Conservation (phyloP, 2,888 invertebrate species). For the Pyrochroa serraticornis region DNA sequence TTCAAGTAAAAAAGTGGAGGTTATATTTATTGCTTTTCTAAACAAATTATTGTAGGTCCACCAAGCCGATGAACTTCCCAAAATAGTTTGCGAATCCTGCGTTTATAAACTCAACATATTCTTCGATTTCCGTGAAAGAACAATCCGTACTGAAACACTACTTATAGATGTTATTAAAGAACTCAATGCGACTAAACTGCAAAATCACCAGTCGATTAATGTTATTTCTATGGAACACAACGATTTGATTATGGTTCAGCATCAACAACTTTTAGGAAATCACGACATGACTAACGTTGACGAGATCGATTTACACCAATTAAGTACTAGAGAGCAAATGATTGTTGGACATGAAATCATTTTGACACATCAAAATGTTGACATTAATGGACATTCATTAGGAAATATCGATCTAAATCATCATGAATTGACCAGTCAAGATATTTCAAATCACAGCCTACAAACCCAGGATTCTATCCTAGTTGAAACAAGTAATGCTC, state of each 20-base stretch:
- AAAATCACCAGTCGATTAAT: conserved; percentile 28
- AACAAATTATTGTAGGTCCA: conserved; percentile 58
- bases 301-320: conserved; percentile 47
- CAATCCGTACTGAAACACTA: conserved; percentile 62
- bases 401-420: conserved; percentile 51
- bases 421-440: conserved; percentile 50
- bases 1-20: conserved; percentile 57
- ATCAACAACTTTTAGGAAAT: conserved; percentile 47
- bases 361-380: conserved; percentile 46
- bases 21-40: neutral
- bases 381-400: conserved; percentile 47
- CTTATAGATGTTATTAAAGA: conserved; percentile 56
- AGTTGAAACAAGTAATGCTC: conserved; percentile 35
- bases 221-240: conserved; percentile 39
- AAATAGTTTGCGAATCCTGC: conserved; percentile 65
- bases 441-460: conserved; percentile 51
- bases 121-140: conserved; percentile 64
- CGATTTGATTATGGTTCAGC: conserved; percentile 50
- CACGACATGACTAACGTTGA: conserved; percentile 45
- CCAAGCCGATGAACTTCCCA: conserved; percentile 63
- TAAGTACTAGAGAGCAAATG: conserved; percentile 47
- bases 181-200: conserved; percentile 38
- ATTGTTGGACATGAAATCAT: conserved; percentile 52
- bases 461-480: conserved; percentile 44
- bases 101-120: conserved; percentile 64